A percentile compares a stretch with the other conserved stretches of the same genome.
Conservation (phyloP, 1,140 invertebrate genomes). For the Drosophila biarmipes region DNA sequence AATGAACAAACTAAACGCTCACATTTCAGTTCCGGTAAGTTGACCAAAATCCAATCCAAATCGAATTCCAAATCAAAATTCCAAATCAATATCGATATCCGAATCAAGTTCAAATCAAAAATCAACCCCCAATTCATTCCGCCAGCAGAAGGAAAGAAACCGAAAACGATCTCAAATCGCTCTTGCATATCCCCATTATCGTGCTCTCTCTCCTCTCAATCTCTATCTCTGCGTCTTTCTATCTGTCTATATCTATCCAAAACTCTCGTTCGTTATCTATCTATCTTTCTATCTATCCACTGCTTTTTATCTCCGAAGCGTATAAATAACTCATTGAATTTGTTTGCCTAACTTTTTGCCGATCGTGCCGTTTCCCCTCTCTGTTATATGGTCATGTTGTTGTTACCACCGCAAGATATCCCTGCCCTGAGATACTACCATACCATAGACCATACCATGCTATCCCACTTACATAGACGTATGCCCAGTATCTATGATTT, state of each 20-base stretch:
- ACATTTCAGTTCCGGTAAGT: conserved; percentile 93
- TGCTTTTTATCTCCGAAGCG: conserved; percentile 37
- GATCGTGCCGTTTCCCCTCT: conserved; percentile 44
- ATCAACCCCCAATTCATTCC: conserved; percentile 53
- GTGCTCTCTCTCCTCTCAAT: conserved; percentile 50
- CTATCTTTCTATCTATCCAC: conserved; percentile 26
- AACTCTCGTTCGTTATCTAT: conserved; percentile 23
- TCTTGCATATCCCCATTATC: conserved; percentile 72
- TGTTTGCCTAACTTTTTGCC: conserved; percentile 54
- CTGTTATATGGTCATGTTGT: conserved; percentile 37
- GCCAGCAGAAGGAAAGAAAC: conserved; percentile 29
- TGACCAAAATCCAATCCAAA: conserved; percentile 60
- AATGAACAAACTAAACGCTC: conserved; percentile 93
- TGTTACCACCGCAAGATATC: conserved; percentile 31
- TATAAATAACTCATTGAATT: conserved; percentile 65
- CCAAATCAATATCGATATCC: conserved; percentile 37
- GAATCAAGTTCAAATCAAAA: conserved; percentile 43
- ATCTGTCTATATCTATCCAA: conserved; percentile 28
- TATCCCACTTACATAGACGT: neutral
- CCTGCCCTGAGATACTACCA: neutral
- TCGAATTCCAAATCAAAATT: conserved; percentile 36
- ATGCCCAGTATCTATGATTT: conserved; percentile 14
- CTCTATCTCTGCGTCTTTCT: conserved; percentile 30
- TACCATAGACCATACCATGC: neutral
- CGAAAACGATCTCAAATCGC: conserved; percentile 66